Percentiles rank a stretch among this genome's conserved stretches.
Conservation (phyloP, 2,888 invertebrate species). For the Xylocampa areola region DNA sequence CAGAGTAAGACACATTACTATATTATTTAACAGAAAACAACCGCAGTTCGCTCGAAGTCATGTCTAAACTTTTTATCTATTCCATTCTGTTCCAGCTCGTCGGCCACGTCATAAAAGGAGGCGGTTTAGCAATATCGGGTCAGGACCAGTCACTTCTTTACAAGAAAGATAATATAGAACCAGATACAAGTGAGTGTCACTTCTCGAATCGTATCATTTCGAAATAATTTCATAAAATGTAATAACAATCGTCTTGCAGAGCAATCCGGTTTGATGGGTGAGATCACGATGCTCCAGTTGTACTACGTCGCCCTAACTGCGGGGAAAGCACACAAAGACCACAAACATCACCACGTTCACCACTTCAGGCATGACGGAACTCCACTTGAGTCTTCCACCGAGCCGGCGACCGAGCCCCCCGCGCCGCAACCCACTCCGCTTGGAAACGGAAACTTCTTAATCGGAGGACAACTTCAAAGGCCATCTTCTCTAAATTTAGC, state of each 20-base stretch:
- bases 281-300: constrained; percentile 94
- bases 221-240: constrained; percentile 10
- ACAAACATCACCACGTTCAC: constrained; percentile 96
- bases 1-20: constrained; percentile 90
- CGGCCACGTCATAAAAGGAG: constrained; percentile 93
- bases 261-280: constrained; percentile 92
- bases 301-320: constrained; percentile 95
- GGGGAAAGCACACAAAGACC: constrained; percentile 96
- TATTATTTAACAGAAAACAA: background rate
- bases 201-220: constrained; percentile 11
- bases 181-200: constrained; percentile 71
- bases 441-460: constrained; percentile 89
- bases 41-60: too few relatives aligned
- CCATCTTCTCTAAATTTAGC: constrained; percentile 88
- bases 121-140: constrained; percentile 93
- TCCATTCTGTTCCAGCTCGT: constrained; percentile 90
- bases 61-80: constrained; percentile 10
- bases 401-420: constrained; percentile 89
- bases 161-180: constrained; percentile 73
- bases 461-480: constrained; percentile 91
- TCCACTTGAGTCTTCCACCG: constrained; percentile 90
- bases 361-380: constrained; percentile 93
- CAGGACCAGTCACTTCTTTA: constrained; percentile 91
- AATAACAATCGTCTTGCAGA: constrained; percentile 76
- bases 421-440: constrained; percentile 81